Evolutionary conservation across 23 tunicate genomes (phyloP).

Genomic region (Phallusia fumigata): DNA sequence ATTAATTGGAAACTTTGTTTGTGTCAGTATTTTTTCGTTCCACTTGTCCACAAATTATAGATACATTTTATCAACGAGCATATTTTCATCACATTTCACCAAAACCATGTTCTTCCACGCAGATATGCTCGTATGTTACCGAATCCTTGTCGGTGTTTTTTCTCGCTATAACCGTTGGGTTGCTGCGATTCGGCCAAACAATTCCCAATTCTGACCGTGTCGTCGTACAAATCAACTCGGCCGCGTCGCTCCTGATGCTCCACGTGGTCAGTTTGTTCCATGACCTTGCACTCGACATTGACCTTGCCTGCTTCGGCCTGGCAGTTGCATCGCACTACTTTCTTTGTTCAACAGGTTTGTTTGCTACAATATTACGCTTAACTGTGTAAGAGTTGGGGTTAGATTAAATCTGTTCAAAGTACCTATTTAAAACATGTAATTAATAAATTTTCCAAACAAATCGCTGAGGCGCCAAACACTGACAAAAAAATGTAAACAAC

Average conservation of each 20-base stretch:
- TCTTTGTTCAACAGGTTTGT: slow-evolving; percentile 15
- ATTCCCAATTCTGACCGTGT: slow-evolving; percentile 6
- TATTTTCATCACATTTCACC: neutral
- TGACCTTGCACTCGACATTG: slow-evolving; percentile 20
- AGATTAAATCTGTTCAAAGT: neutral
- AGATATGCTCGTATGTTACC: slow-evolving; percentile 27
- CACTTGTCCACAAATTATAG: too few relatives aligned
- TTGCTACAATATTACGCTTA: too few relatives aligned
- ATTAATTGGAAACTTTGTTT: too few relatives aligned
- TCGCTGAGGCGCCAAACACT: too few relatives aligned
- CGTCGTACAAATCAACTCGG: neutral
- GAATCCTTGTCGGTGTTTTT: slow-evolving; percentile 20
- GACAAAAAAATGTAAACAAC: too few relatives aligned
- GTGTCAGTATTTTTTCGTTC: too few relatives aligned
- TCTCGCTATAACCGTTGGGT: neutral
- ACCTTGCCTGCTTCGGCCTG: neutral
- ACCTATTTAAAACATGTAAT: too few relatives aligned
- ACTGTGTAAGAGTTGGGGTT: neutral
- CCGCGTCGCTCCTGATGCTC: slow-evolving; percentile 4
- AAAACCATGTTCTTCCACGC: neutral
- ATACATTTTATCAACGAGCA: too few relatives aligned
- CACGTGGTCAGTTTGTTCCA: slow-evolving; percentile 20
- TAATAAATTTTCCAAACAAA: too few relatives aligned
- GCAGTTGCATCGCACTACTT: slow-evolving; percentile 25
- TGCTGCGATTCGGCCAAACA: slow-evolving; percentile 8